Evolutionary conservation across 2,797 vertebrate genomes (phyloP).

Genomic region (Poecilia velifera): DNA sequence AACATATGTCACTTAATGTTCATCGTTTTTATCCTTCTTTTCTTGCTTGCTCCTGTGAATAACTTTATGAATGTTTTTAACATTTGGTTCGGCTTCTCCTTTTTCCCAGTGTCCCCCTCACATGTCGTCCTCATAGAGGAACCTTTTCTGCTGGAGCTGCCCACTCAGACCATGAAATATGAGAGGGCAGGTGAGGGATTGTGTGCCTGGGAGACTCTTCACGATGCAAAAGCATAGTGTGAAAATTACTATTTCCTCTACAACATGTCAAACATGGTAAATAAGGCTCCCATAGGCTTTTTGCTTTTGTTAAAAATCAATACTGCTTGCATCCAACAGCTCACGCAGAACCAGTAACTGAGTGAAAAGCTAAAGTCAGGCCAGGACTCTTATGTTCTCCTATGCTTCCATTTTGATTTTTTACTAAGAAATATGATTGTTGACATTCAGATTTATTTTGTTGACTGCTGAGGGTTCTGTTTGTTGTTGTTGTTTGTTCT

Average conservation of each 20-base stretch:
- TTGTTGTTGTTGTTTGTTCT: background rate
- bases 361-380: background rate
- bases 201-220: background rate
- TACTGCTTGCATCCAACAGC: slow-evolving; percentile 1
- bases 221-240: background rate
- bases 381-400: background rate
- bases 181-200: background rate
- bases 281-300: background rate
- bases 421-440: background rate
- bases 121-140: background rate
- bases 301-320: slow-evolving; percentile 1
- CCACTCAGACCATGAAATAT: background rate
- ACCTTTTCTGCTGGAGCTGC: background rate
- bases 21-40: background rate
- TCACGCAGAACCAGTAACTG: background rate
- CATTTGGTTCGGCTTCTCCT: background rate
- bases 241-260: slow-evolving; percentile 5
- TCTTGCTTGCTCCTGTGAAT: background rate
- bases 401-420: background rate
- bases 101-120: too few relatives aligned
- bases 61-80: background rate
- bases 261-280: background rate
- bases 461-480: background rate
- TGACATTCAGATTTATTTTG: background rate
- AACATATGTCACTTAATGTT: background rate